Evolutionary conservation across 2,888 invertebrate genomes (phyloP), one percentile per base, ranked within the genome.

Genomic region (Philonicus albiceps): DNA sequence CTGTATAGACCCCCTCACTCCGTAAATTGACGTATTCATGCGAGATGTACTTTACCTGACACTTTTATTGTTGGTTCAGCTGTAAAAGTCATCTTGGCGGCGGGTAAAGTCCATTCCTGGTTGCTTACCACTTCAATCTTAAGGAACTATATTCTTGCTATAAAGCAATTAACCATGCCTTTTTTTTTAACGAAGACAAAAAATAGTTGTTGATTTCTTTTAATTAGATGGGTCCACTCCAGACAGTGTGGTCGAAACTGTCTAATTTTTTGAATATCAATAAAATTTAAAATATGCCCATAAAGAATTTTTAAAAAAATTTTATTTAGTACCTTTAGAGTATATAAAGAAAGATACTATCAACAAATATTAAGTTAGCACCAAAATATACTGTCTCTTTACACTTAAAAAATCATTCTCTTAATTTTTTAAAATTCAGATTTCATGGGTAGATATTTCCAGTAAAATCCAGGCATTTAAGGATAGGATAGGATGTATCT

Each of bases 21-120:
- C 78, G 22, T 86, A 27, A 75, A 86, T 78, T 86, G 78, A 86
- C 64, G 86, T 55, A 86, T 78, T 78, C 86, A 72, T 78, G 64
- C 43, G 64, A 86, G 64, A 72, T 86, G 86, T 86, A 78, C 86
- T 78, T 86, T 86, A 78, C 86, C 72, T 86, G 86, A 86, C 86
- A 78, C 76, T 78, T 85, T 86, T 86, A 86, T 86, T 86, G 78
- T 86, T 72, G 13, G 76, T n/a, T 72, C 30, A 78, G n/a, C 72
- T 78, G 74, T 86, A 86, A 86, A 86, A 86, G 64, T 75, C 64
- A 72, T 78, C 37, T 40, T 27, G 76, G 13, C 31, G n/a, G 22
- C 34, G 31, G 13, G 11, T 83, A 19, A 8, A 22, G 40, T 22
- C 13, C 22, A 76, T 80, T 49, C 7, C 53, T 53, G 31, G 27